A percentile compares a stretch with the other conserved stretches of the same genome.
Evolutionary conservation across 2,113 vertebrate species (phyloP).

Genomic region (Murina feae): DNA sequence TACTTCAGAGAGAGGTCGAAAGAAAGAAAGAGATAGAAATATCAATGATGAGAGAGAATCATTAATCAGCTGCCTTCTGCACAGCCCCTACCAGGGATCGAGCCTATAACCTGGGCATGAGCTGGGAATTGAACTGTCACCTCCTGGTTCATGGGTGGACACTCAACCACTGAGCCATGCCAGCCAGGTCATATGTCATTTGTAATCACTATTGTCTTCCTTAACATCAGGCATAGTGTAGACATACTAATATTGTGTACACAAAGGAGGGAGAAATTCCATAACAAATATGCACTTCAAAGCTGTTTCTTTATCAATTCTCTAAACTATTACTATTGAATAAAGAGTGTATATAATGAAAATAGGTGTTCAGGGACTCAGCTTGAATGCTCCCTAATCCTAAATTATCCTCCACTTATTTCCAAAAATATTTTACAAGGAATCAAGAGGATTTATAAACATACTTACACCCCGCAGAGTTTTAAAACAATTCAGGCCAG

Average conservation of each 20-base stretch:
- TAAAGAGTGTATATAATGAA: not conserved
- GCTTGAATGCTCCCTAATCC: not conserved
- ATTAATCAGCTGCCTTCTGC: too few species aligned
- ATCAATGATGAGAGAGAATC: too few species aligned
- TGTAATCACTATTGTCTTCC: not conserved
- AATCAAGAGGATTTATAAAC: not conserved
- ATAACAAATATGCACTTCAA: not conserved
- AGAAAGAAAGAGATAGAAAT: too few species aligned
- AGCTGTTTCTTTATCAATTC: not conserved
- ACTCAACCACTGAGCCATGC: too few species aligned
- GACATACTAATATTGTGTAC: not conserved
- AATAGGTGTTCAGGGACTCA: not conserved
- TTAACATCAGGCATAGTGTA: not conserved
- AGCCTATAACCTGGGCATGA: too few species aligned
- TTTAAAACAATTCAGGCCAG: not conserved
- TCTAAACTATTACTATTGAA: not conserved
- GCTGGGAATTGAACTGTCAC: too few species aligned
- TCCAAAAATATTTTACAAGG: not conserved
- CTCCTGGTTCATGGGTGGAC: too few species aligned
- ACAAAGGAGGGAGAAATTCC: not conserved
- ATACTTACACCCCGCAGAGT: not conserved
- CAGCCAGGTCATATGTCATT: not conserved
- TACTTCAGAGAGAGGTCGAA: too few species aligned
- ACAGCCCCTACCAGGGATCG: too few species aligned
- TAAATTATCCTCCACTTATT: not conserved